Evolutionary conservation across 2,113 vertebrate species (phyloP).

Genomic region (Cacatua alba): DNA sequence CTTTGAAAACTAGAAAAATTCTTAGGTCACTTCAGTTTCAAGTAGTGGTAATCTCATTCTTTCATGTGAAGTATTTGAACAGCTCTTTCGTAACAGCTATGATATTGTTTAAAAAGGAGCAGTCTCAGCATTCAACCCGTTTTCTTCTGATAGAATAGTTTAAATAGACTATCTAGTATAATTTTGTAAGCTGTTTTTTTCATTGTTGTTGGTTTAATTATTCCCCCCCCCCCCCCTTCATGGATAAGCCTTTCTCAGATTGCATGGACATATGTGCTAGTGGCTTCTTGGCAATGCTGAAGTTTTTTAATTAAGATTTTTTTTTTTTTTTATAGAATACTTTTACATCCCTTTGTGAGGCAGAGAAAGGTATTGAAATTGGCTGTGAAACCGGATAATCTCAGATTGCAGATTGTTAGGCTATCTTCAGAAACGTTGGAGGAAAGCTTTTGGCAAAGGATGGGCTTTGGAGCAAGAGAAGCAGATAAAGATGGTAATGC

Average conservation of each 20-base stretch:
- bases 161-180: background rate
- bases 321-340: background rate
- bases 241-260: background rate
- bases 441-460: background rate
- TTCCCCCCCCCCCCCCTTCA: background rate
- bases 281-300: background rate
- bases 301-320: background rate
- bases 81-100: background rate
- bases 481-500: background rate
- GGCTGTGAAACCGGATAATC: slow-evolving; percentile 30
- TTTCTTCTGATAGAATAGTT: background rate
- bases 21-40: background rate
- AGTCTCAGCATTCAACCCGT: background rate
- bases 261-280: background rate
- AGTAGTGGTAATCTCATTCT: background rate
- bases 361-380: slow-evolving; percentile 1
- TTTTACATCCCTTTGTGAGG: background rate
- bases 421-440: background rate
- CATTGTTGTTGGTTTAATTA: background rate
- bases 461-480: background rate
- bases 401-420: background rate
- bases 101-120: background rate
- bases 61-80: background rate
- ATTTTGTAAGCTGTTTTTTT: background rate
- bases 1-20: background rate